Evolutionary conservation across 2,888 invertebrate genomes (phyloP).

Genomic region (Odontothrips loti): DNA sequence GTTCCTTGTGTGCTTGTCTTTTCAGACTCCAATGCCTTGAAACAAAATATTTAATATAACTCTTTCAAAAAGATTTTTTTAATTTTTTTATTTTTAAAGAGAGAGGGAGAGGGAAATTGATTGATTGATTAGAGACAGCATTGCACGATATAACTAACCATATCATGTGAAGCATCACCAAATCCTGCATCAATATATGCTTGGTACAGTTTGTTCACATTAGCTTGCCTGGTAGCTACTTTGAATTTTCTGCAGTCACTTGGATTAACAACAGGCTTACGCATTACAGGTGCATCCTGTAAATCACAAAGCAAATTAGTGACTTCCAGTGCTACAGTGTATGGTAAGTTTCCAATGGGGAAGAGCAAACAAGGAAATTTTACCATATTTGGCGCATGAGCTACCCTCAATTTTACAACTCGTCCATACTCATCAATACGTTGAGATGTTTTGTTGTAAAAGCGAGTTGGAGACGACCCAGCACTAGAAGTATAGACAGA

Average conservation of each 20-base stretch:
- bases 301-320: not conserved
- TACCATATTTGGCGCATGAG: constrained; percentile 8
- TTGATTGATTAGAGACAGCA: too few relatives aligned
- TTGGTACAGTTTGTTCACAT: constrained; percentile 9
- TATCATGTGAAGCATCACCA: constrained; percentile 13
- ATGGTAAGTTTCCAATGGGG: not conserved
- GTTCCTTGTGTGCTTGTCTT: not conserved
- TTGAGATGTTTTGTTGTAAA: not conserved
- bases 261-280: not conserved
- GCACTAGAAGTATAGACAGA: not conserved
- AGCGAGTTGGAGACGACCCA: not conserved
- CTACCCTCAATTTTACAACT: not conserved
- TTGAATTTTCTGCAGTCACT: constrained; percentile 12
- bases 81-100: too few relatives aligned
- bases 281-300: not conserved
- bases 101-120: too few relatives aligned
- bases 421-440: not conserved
- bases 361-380: not conserved
- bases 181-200: constrained; percentile 12
- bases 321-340: not conserved
- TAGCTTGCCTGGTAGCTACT: not conserved
- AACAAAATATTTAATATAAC: too few relatives aligned
- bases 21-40: not conserved
- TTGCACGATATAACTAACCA: not conserved
- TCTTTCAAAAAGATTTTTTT: too few relatives aligned